These are phyloP conservation scores for Drosophila pseudoananassae DNA, from an alignment of 1,140 invertebrate species.

Conservation along the genomic window DNA sequence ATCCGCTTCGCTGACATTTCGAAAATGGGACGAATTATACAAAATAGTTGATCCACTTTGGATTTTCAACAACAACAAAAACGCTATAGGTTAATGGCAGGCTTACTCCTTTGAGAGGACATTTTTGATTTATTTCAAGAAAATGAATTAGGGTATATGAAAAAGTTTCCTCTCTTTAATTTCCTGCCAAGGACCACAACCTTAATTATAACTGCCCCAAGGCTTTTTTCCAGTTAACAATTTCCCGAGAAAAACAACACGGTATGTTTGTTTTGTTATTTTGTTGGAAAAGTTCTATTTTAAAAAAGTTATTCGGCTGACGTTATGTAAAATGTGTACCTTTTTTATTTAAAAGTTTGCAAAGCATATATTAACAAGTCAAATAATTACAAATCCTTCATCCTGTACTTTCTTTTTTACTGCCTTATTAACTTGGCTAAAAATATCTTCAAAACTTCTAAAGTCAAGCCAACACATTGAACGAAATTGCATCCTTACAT, in stretches of 20 bases:
- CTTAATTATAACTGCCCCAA: slow-evolving; percentile 2
- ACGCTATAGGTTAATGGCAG: background rate
- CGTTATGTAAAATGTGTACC: background rate
- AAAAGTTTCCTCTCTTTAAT: slow-evolving; percentile 11
- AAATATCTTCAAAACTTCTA: background rate
- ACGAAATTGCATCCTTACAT: background rate
- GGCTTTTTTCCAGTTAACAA: slow-evolving; percentile 14
- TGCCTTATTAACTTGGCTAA: too few relatives aligned
- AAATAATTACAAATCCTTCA: background rate
- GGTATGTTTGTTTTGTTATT: slow-evolving; percentile 2
- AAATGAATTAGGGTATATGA: slow-evolving; percentile 5
- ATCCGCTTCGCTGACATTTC: slow-evolving; percentile 29
- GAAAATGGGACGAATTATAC: slow-evolving; percentile 8
- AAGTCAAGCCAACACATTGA: background rate
- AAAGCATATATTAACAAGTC: background rate
- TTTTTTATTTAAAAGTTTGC: background rate
- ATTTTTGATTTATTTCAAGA: background rate
- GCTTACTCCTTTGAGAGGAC: background rate
- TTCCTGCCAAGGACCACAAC: slow-evolving; percentile 3
- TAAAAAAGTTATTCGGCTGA: background rate
- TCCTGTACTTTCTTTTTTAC: too few relatives aligned
- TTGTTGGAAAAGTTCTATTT: slow-evolving; percentile 3
- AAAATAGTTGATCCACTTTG: slow-evolving; percentile 16
- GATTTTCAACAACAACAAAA: background rate
- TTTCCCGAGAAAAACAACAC: background rate